phyloP scores from a whole-genome alignment of 2,888 invertebrate genomes.

The Neelides folsomi region DNA sequence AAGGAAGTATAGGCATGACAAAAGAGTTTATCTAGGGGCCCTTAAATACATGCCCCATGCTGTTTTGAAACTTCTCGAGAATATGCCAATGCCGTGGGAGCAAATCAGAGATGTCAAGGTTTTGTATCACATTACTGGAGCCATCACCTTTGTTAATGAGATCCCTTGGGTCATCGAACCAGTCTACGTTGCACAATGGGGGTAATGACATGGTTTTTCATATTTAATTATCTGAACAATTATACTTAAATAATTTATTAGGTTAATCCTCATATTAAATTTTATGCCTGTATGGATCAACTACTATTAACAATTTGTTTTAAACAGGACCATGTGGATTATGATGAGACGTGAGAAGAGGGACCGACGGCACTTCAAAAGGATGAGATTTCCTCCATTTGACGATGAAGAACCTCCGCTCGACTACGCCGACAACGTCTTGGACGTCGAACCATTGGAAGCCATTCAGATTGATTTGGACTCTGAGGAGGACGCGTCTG shows the following conservation, averaged over 20 bases:
- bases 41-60: constrained; percentile 99
- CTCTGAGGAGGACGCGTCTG: constrained; percentile 77
- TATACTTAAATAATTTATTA: too few species aligned
- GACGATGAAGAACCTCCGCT: constrained; percentile 99
- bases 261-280: too few species aligned
- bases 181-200: constrained; percentile 99
- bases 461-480: constrained; percentile 98
- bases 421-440: constrained; percentile 97
- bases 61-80: constrained; percentile 93
- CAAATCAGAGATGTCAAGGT: constrained; percentile 97
- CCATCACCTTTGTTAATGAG: constrained; percentile 99
- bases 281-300: too few species aligned
- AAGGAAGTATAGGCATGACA: constrained; percentile 95
- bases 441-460: constrained; percentile 97
- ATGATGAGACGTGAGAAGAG: constrained; percentile 99
- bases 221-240: too few species aligned
- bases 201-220: constrained; percentile 44
- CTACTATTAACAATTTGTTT: too few species aligned
- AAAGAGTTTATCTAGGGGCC: constrained; percentile 71
- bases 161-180: constrained; percentile 99
- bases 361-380: constrained; percentile 94
- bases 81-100: constrained; percentile 99
- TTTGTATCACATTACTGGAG: constrained; percentile 96
- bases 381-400: constrained; percentile 99
- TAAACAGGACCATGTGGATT: constrained; percentile 99